Conservation (phyloP, 2,888 invertebrate species). For the Drosophila eohydei region DNA sequence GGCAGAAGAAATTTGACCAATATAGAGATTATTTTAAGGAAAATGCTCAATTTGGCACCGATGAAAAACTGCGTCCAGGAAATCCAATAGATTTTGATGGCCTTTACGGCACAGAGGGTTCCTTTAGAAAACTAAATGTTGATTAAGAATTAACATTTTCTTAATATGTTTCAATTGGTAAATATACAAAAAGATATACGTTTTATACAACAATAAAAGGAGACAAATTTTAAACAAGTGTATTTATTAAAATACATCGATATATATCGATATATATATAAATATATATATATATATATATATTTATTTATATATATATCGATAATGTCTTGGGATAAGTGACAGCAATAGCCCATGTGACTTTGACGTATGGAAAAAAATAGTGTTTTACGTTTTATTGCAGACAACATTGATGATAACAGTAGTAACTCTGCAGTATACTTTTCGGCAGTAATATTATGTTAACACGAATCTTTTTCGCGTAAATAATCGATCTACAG, state of each 20-base stretch:
- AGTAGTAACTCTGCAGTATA: neutral
- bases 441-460: neutral
- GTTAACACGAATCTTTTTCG: neutral
- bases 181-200: neutral
- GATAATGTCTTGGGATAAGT: neutral
- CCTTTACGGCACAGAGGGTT: conserved; percentile 81
- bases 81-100: conserved; percentile 74
- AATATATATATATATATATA: neutral
- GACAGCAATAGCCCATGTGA: conserved; percentile 16
- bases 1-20: conserved; percentile 71
- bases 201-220: neutral
- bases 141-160: conserved; percentile 59
- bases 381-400: conserved; percentile 2
- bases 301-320: neutral
- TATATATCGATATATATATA: neutral
- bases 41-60: conserved; percentile 70
- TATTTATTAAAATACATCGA: neutral
- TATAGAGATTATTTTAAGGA: conserved; percentile 74
- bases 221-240: neutral
- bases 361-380: conserved; percentile 31
- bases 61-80: conserved; percentile 76
- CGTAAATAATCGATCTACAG: rapidly evolving
- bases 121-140: conserved; percentile 81
- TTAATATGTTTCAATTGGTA: neutral
- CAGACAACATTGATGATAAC: neutral